These are phyloP conservation scores for Cladopsammia gracilis DNA, from an alignment of 64 coral and sea anemone genomes.

Conservation along the genomic window DNA sequence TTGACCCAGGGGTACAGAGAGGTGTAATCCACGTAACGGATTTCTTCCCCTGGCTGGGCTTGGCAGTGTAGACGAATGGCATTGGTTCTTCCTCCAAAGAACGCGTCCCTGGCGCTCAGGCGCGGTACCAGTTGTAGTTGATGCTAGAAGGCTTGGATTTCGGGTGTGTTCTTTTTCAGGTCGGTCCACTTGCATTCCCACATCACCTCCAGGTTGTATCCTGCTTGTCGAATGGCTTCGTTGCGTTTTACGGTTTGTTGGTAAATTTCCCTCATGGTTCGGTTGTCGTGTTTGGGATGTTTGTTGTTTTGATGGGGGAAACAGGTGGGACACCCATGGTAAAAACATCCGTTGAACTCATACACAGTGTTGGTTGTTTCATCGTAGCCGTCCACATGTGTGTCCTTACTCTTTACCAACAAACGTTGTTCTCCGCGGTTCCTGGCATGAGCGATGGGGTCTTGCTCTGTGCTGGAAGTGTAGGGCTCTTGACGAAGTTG, in stretches of 20 bases:
- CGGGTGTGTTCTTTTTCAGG: not conserved
- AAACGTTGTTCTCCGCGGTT: not conserved
- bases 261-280: constrained; percentile 1
- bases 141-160: not conserved
- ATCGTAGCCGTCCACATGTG: not conserved
- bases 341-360: constrained; percentile 49
- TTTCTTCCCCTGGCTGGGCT: not conserved
- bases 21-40: not conserved
- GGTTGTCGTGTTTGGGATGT: not conserved
- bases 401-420: not conserved
- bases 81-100: constrained; percentile 67
- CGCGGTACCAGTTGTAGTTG: not conserved
- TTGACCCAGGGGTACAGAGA: constrained; percentile 38
- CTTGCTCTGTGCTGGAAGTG: not conserved
- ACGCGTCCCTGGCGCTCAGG: constrained; percentile 12
- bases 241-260: not conserved
- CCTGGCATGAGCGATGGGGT: not conserved
- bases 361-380: not conserved
- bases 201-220: not conserved
- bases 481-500: too few relatives aligned
- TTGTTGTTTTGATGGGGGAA: not conserved
- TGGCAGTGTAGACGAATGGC: not conserved
- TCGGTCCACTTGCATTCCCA: not conserved
- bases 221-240: not conserved
- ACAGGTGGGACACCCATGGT: constrained; percentile 23